A percentile compares a stretch with the other conserved stretches of the same genome.
phyloP scores from a whole-genome alignment of 2,797 vertebrate genomes.

The Toxotes lorentzi region DNA sequence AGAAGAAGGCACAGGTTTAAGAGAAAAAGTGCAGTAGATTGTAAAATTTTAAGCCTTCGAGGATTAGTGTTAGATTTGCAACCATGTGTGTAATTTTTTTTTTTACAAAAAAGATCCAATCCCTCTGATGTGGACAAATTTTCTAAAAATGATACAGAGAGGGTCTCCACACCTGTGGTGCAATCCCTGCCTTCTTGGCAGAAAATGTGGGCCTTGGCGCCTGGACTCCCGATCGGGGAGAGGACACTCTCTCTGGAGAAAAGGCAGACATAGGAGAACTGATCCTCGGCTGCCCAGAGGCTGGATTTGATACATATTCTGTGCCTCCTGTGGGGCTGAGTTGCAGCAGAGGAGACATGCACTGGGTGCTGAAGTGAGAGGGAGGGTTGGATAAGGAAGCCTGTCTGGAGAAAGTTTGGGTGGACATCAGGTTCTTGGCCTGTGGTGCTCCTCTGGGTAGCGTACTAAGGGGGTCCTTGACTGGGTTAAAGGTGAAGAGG shows the following conservation, averaged over 20 bases:
- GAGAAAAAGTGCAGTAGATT: conserved; percentile 23
- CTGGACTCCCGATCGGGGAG: conserved; percentile 86
- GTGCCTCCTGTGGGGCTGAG: conserved; percentile 61
- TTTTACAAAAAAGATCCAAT: conserved; percentile 7
- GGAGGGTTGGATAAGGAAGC: conserved; percentile 84
- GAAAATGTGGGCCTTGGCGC: conserved; percentile 95
- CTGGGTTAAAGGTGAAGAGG: conserved; percentile 92
- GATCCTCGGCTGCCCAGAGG: conserved; percentile 77
- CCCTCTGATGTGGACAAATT: conserved; percentile 31
- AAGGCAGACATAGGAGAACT: conserved; percentile 81
- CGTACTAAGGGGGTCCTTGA: conserved; percentile 86
- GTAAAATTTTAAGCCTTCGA: conserved; percentile 10
- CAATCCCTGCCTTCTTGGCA: conserved; percentile 92
- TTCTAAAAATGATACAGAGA: conserved; percentile 87
- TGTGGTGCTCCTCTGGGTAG: conserved; percentile 88
- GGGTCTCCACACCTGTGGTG: conserved; percentile 99
- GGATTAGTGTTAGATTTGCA: conserved; percentile 25
- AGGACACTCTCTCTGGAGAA: conserved; percentile 86
- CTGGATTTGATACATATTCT: conserved; percentile 55
- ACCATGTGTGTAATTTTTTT: conserved; percentile 6
- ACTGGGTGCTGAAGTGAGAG: conserved; percentile 80
- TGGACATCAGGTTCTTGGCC: conserved; percentile 82
- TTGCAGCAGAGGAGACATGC: conserved; percentile 80
- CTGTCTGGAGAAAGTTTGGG: conserved; percentile 82
- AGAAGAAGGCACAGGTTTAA: conserved; percentile 40